Conservation (phyloP, 2,888 invertebrate species). For the Netelia inedita region DNA sequence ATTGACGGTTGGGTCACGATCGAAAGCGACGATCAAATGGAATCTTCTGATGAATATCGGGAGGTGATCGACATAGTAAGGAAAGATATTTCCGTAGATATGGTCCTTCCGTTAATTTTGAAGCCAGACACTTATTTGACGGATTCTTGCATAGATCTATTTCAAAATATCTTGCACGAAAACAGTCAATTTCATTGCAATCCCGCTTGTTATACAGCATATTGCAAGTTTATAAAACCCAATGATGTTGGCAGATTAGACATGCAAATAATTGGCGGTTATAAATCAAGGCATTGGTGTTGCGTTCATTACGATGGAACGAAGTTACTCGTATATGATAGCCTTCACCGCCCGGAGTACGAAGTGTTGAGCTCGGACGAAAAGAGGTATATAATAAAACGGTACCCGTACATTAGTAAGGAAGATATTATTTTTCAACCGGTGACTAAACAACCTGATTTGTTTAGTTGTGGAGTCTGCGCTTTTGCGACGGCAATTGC, state of each 20-base stretch:
- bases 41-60: neutral
- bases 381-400: slow-evolving; percentile 34
- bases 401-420: slow-evolving; percentile 19
- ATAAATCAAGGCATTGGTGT: slow-evolving; percentile 47
- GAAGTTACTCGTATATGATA: slow-evolving; percentile 37
- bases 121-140: neutral
- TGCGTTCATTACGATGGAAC: slow-evolving; percentile 51
- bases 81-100: slow-evolving; percentile 32
- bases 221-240: slow-evolving; percentile 19
- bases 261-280: slow-evolving; percentile 61
- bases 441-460: slow-evolving; percentile 45
- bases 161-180: slow-evolving; percentile 35
- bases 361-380: slow-evolving; percentile 14
- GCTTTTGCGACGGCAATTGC: slow-evolving; percentile 54
- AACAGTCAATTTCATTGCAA: slow-evolving; percentile 13
- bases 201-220: slow-evolving; percentile 28
- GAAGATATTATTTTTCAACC: slow-evolving; percentile 2
- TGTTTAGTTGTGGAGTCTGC: slow-evolving; percentile 53
- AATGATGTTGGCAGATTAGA: slow-evolving; percentile 18
- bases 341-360: slow-evolving; percentile 18
- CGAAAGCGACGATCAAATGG: slow-evolving; percentile 4
- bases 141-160: slow-evolving; percentile 45
- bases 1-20: slow-evolving; percentile 12
- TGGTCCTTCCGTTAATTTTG: slow-evolving; percentile 17
- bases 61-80: slow-evolving; percentile 32